Conservation (phyloP, 2,797 vertebrate genomes). For the Bradypodion pumilum region DNA sequence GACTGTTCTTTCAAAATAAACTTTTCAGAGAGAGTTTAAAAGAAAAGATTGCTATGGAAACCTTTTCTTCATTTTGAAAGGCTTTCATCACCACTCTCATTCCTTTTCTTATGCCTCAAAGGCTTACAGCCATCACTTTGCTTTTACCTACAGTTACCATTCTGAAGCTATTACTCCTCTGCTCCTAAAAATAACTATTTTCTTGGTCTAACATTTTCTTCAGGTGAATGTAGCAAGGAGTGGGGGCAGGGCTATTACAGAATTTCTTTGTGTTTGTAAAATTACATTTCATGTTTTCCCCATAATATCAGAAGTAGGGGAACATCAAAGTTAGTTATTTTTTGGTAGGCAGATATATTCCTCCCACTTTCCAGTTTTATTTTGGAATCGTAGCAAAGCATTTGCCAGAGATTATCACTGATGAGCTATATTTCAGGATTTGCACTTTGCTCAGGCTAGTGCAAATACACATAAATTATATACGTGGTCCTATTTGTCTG, state of each 20-base stretch:
- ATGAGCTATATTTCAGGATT: conserved; percentile 34
- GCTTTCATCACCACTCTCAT: conserved; percentile 44
- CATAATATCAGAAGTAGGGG: conserved; percentile 26
- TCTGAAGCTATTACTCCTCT: conserved; percentile 54
- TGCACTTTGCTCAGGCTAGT: conserved; percentile 50
- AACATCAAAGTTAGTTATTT: conserved; percentile 48
- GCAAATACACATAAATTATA: conserved; percentile 55
- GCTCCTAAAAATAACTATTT: conserved; percentile 38
- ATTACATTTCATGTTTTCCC: conserved; percentile 25
- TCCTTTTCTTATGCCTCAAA: conserved; percentile 47
- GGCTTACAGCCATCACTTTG: conserved; percentile 31
- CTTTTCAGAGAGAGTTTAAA: conserved; percentile 58
- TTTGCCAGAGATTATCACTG: conserved; percentile 46
- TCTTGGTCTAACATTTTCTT: conserved; percentile 43
- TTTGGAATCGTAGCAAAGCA: conserved; percentile 5
- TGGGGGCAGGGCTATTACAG: not conserved
- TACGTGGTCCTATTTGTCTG: conserved; percentile 46
- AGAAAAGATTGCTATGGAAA: conserved; percentile 71
- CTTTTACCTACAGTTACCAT: conserved; percentile 54
- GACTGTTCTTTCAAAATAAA: conserved; percentile 53
- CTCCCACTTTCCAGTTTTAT: conserved; percentile 27
- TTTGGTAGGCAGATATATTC: conserved; percentile 17
- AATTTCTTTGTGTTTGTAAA: conserved; percentile 29
- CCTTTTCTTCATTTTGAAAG: conserved; percentile 54
- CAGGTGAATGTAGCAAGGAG: conserved; percentile 41